phyloP scores from a whole-genome alignment of 2,888 invertebrate species.

The Tridacna crocea region DNA sequence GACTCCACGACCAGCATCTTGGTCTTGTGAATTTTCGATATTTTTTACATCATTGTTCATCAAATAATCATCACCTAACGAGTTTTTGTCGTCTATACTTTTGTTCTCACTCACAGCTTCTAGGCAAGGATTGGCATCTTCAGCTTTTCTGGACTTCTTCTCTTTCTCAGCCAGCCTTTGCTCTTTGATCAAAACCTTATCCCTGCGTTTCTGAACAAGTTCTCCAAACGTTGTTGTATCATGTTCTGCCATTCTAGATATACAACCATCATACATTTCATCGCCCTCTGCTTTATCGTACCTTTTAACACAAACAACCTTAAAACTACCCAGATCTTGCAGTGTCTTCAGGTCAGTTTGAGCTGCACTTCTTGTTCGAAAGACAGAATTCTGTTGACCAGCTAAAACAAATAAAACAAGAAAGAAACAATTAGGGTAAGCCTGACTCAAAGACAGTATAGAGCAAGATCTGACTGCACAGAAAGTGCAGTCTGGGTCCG shows the following conservation, averaged over 20 bases:
- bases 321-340: conserved; percentile 49
- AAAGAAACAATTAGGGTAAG: background rate
- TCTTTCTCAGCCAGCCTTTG: conserved; percentile 10
- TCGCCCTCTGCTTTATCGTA: conserved; percentile 37
- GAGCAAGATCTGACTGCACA: too few species aligned
- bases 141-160: background rate
- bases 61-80: background rate
- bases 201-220: conserved; percentile 50
- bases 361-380: conserved; percentile 44
- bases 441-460: too few species aligned
- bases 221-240: conserved; percentile 50
- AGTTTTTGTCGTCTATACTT: background rate
- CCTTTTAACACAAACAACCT: conserved; percentile 63
- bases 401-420: conserved; percentile 13
- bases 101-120: background rate
- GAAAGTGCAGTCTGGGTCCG: too few species aligned
- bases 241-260: conserved; percentile 37
- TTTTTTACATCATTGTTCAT: background rate
- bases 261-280: conserved; percentile 7
- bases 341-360: conserved; percentile 48
- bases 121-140: background rate
- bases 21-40: background rate
- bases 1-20: background rate
- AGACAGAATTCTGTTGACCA: conserved; percentile 29
- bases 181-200: conserved; percentile 53